Base-by-base conservation (phyloP, 2,888 invertebrate genomes). In the Himalopsyche japonica region DNA sequence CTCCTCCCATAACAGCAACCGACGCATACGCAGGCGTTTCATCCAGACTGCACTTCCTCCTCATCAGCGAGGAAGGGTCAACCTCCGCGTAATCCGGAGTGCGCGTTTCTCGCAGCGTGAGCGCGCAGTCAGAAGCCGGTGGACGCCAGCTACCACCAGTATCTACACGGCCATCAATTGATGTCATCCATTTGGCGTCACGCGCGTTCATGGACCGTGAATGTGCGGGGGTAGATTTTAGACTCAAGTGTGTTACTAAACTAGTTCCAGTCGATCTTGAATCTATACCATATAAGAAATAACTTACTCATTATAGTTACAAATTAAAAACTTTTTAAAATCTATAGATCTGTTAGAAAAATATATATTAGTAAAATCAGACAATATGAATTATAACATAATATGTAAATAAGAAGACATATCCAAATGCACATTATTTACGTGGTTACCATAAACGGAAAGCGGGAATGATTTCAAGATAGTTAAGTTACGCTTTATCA, bases 21-120 rank as follows among this genome's bases (percentile, higher is more conserved):
- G 97, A 97, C 15, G 86, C 97, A 89, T 97, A 97, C 1, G 97
- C 97, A 27, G 97, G 96, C 4, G 84, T 70, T 37, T 86, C 86
- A 43, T 87, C 86, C 2, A 86, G 70, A 88, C 93, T 94, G 84
- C 92, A 92, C 87, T 92, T 92, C 91, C 92, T 90, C 89, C 92
- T 92, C 88, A 90, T 91, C 80, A 90, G 91, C 87, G 93, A 90
- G 86, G 92, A 91, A 85, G 93, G 92, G 88, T 94, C 94, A 83
- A 95, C 95, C 91, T 95, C 95, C 43, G 95, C 95, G 89, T 95
- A 95, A 89, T 95, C 95, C 30, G 95, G 94, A 89, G 90, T 90
- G 87, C 90, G 91, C 1, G 57, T 57, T 7, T 57, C 57, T 10
- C 20, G 20, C 6, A 57, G 20, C 20, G 57, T 57, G 3, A 57